Evolutionary conservation across 2,113 vertebrate species (phyloP).

Genomic region (Paracanthobrama guichenoti): DNA sequence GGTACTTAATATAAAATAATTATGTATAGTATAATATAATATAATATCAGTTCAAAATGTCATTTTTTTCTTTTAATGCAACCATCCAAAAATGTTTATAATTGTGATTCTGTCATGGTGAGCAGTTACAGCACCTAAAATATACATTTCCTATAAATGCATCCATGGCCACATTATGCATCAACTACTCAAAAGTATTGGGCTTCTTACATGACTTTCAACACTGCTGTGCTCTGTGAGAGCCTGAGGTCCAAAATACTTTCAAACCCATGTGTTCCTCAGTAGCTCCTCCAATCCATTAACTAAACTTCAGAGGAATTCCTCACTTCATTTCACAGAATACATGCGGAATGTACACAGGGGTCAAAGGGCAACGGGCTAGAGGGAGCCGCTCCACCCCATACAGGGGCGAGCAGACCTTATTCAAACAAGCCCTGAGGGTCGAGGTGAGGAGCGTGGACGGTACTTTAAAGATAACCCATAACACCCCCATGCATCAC

Average conservation of each 20-base stretch:
- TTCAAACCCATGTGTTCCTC: slow-evolving; percentile 34
- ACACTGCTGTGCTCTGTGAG: neutral
- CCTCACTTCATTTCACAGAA: slow-evolving; percentile 72
- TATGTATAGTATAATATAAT: too few species aligned
- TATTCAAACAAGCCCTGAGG: slow-evolving; percentile 87
- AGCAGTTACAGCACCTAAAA: neutral
- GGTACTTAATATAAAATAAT: too few species aligned
- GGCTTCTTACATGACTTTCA: neutral
- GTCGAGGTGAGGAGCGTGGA: slow-evolving; percentile 30
- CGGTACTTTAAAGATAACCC: neutral
- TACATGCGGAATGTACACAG: slow-evolving; percentile 81
- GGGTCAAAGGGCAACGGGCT: slow-evolving; percentile 88
- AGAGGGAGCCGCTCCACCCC: slow-evolving; percentile 81
- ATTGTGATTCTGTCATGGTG: neutral
- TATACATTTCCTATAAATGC: neutral
- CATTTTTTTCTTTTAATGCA: neutral
- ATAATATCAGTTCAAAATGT: neutral
- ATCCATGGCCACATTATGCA: neutral
- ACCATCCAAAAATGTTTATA: neutral
- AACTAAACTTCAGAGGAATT: slow-evolving; percentile 81
- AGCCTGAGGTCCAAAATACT: neutral
- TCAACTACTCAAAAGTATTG: neutral
- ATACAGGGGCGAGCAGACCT: slow-evolving; percentile 80
- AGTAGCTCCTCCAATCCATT: slow-evolving; percentile 59
- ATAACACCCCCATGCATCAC: neutral